These are phyloP conservation scores for Augiades crinisus DNA, from an alignment of 2,888 invertebrate species.

Conservation along the genomic window DNA sequence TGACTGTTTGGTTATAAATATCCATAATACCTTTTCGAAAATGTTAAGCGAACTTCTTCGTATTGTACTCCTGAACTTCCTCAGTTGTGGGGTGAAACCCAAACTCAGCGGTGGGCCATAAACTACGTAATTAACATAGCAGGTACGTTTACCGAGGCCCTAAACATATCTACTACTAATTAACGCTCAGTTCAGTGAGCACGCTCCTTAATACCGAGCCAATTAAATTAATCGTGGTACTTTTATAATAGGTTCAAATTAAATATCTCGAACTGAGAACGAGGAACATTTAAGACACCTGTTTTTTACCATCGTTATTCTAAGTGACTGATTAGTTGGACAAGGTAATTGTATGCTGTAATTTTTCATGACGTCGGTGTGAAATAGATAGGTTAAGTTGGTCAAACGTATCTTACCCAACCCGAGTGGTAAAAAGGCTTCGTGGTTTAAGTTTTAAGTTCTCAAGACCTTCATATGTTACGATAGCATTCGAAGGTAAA, in stretches of 20 bases:
- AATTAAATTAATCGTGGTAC: conserved; percentile 9
- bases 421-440: too few species aligned
- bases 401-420: too few species aligned
- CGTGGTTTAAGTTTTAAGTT: not conserved
- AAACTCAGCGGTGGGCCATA: too few species aligned
- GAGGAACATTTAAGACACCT: conserved; percentile 3
- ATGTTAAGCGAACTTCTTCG: too few species aligned
- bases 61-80: too few species aligned
- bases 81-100: too few species aligned
- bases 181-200: not conserved
- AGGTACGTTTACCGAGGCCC: too few species aligned
- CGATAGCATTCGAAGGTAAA: too few species aligned
- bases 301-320: not conserved
- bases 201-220: not conserved
- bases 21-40: too few species aligned
- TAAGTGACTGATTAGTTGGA: not conserved
- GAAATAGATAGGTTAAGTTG: not conserved
- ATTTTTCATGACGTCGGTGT: not conserved
- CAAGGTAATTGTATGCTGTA: not conserved
- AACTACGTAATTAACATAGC: too few species aligned
- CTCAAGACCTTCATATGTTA: not conserved
- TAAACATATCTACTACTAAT: not conserved
- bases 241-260: conserved; percentile 9
- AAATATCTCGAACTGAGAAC: conserved; percentile 4
- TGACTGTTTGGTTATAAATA: too few species aligned